Percentiles rank a stretch among this genome's conserved stretches.
Conservation (phyloP, 2,888 invertebrate species). For the Oxytorus armatus region DNA sequence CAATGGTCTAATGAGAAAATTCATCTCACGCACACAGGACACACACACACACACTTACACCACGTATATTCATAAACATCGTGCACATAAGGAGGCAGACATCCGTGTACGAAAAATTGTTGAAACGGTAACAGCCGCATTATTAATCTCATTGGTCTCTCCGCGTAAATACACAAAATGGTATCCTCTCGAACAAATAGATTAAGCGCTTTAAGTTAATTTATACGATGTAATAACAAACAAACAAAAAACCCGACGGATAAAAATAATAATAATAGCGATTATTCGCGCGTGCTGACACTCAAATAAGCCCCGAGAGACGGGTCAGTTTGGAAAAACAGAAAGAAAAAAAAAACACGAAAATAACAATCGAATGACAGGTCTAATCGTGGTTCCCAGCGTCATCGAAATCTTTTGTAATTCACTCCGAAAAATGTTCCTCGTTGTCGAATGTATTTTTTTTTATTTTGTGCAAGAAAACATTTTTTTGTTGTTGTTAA, state of each 20-base stretch:
- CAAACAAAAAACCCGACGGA: conserved; percentile 15
- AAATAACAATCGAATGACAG: conserved; percentile 52
- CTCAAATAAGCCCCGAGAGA: conserved; percentile 6
- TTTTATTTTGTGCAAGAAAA: not conserved
- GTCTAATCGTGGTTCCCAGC: conserved; percentile 36
- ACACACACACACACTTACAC: no score
- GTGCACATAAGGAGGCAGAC: no score
- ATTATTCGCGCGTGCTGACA: not conserved
- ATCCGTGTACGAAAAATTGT: not conserved
- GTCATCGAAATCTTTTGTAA: not conserved
- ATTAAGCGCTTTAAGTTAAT: conserved; percentile 55
- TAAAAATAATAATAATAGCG: no score
- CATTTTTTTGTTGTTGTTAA: not conserved
- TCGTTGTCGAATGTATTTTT: no score
- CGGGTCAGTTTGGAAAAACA: not conserved
- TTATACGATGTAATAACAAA: conserved; percentile 9
- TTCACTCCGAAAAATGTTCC: no score
- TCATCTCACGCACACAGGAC: conserved; percentile 23
- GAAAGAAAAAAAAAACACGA: conserved; percentile 1
- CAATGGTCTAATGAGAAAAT: conserved; percentile 23
- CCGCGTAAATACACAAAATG: conserved; percentile 50
- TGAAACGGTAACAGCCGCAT: conserved; percentile 18
- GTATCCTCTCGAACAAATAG: conserved; percentile 65
- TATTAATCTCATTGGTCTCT: conserved; percentile 46
- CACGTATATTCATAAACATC: not conserved